Conservation (phyloP, 2,888 invertebrate genomes). For the Nemurella pictetii region DNA sequence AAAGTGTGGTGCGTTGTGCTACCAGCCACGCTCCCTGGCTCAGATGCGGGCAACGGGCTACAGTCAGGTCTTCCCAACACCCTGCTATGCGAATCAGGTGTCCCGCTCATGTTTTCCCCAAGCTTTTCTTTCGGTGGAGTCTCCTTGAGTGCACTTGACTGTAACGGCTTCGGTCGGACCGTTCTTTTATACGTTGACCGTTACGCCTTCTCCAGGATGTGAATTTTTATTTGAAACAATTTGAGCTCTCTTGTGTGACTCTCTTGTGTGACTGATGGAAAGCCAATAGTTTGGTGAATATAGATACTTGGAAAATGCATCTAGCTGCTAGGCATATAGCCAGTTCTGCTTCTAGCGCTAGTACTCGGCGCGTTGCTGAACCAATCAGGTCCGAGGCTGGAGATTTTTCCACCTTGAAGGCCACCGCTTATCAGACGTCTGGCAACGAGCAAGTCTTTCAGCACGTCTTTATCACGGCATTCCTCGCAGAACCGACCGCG, state of each 20-base stretch:
- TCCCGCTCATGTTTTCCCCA: no score
- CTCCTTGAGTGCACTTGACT: neutral
- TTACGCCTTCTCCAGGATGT: neutral
- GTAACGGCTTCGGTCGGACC: neutral
- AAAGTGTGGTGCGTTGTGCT: neutral
- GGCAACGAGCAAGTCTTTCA: neutral
- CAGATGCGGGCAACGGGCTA: neutral
- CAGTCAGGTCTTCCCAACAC: neutral
- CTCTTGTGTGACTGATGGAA: neutral
- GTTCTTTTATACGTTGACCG: neutral
- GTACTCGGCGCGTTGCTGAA: no score
- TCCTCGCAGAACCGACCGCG: neutral
- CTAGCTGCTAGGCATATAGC: neutral
- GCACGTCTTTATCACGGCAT: neutral
- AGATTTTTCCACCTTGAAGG: no score
- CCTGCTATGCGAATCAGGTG: neutral
- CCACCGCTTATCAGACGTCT: neutral
- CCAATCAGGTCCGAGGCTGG: neutral
- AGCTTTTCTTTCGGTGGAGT: neutral
- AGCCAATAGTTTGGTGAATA: neutral
- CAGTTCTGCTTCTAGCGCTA: neutral
- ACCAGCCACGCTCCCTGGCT: neutral
- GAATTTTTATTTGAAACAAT: neutral
- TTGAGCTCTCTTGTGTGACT: no score
- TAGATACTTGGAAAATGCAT: neutral